phyloP scores from a whole-genome alignment of 2,113 vertebrate genomes.

The Petroica traversi region DNA sequence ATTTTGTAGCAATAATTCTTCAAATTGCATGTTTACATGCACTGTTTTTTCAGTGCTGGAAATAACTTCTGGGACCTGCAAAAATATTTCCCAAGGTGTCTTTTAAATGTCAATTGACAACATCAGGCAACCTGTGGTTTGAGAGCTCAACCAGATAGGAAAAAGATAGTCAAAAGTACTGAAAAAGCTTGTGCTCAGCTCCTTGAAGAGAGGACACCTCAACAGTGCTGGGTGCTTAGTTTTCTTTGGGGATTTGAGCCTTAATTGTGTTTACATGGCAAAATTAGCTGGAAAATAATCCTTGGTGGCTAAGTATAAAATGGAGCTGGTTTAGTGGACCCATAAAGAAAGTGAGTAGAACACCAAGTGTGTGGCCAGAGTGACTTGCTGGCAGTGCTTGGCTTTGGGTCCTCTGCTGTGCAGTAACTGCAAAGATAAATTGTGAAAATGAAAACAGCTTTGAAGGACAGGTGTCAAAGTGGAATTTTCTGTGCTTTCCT shows the following conservation, averaged over 20 bases:
- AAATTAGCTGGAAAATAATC: neutral
- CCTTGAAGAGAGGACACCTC: neutral
- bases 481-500: conserved; percentile 71
- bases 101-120: neutral
- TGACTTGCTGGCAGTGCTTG: neutral
- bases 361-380: neutral
- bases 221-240: neutral
- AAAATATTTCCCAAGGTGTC: neutral
- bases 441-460: conserved; percentile 69
- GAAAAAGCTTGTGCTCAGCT: neutral
- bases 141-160: neutral
- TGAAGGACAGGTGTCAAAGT: conserved; percentile 55
- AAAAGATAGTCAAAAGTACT: neutral
- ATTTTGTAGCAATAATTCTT: neutral
- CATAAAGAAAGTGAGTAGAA: neutral
- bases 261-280: neutral
- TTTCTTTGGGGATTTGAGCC: neutral
- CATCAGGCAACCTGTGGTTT: neutral
- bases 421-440: neutral
- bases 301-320: neutral
- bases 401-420: neutral
- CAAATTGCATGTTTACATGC: neutral
- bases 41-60: neutral
- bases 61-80: neutral
- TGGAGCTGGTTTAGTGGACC: neutral